A percentile compares a stretch with the other conserved stretches of the same genome.
phyloP scores from a whole-genome alignment of 2,113 vertebrate genomes.

The Campylomormyrus numenius region DNA sequence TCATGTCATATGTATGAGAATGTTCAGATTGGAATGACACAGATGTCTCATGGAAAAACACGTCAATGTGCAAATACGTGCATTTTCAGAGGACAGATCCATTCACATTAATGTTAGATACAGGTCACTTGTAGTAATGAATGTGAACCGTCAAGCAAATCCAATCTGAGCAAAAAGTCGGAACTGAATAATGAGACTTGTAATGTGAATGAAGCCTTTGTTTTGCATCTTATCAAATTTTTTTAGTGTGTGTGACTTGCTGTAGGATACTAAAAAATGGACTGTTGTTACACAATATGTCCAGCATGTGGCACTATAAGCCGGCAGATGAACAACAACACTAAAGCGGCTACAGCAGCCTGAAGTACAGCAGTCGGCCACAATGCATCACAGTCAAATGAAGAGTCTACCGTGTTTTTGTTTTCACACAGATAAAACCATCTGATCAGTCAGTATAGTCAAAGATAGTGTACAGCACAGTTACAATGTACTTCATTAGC shows the following conservation, averaged over 20 bases:
- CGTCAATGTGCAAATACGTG: neutral
- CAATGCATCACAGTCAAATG: neutral
- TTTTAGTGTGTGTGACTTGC: neutral
- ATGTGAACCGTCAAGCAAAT: neutral
- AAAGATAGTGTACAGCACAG: neutral
- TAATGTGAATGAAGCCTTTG: neutral
- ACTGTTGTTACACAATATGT: neutral
- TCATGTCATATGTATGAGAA: neutral
- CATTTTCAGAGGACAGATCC: neutral
- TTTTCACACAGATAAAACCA: neutral
- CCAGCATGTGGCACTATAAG: slow-evolving; percentile 42
- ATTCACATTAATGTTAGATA: neutral
- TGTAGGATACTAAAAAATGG: neutral
- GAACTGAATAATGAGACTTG: neutral
- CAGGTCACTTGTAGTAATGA: neutral
- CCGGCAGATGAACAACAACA: neutral
- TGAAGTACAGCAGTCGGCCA: neutral
- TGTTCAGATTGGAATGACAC: neutral
- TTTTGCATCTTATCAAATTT: neutral
- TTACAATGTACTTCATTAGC: neutral
- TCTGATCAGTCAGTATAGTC: neutral
- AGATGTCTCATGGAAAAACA: neutral
- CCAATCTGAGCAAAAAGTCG: neutral
- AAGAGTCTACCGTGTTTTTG: neutral
- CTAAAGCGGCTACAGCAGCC: neutral